Conservation (phyloP, 2,113 vertebrate species). For the Megaceryle torquata region DNA sequence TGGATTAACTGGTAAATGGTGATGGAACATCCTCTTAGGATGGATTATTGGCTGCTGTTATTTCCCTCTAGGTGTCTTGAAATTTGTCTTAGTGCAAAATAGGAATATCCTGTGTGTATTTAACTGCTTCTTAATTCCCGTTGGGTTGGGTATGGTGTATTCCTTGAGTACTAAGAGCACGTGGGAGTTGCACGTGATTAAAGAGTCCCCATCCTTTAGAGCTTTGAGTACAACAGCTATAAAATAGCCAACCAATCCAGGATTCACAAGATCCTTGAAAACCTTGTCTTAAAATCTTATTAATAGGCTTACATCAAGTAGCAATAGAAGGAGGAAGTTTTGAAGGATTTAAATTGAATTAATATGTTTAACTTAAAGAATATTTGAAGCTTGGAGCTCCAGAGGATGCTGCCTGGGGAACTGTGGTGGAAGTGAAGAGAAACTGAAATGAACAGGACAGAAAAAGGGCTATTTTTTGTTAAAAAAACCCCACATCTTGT, state of each 20-base stretch:
- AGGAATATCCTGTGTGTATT: not conserved
- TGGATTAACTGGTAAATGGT: not conserved
- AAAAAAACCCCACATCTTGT: not conserved
- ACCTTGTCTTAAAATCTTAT: not conserved
- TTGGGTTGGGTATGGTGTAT: not conserved
- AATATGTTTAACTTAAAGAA: not conserved
- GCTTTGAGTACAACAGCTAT: not conserved
- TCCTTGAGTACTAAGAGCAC: not conserved
- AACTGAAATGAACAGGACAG: too few relatives aligned
- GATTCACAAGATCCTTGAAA: not conserved
- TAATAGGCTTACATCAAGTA: not conserved
- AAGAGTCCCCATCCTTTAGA: not conserved
- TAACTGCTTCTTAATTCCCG: not conserved
- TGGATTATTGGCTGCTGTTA: not conserved
- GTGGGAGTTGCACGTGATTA: not conserved
- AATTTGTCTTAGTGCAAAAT: not conserved
- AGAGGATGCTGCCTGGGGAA: rapidly evolving
- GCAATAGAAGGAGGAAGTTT: not conserved
- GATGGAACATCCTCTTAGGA: not conserved
- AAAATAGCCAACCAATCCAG: not conserved
- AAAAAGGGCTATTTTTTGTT: not conserved
- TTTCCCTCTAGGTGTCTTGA: not conserved
- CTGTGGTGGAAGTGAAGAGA: not conserved
- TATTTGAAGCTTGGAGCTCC: not conserved
- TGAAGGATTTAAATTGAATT: not conserved